These are phyloP conservation scores for Xiphydria camelus DNA, from an alignment of 2,888 invertebrate species.

Conservation along the genomic window DNA sequence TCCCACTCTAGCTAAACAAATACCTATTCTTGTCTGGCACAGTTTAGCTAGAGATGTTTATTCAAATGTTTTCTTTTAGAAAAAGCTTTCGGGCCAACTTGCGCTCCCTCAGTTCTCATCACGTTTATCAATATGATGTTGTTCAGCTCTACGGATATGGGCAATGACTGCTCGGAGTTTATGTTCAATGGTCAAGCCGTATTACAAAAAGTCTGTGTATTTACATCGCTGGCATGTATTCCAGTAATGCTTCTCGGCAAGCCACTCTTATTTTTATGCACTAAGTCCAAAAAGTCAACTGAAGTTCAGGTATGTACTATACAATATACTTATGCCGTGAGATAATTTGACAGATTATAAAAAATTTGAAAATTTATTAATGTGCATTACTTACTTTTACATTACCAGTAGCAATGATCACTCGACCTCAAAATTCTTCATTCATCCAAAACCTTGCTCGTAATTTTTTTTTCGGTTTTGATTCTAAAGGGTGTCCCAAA, in stretches of 20 bases:
- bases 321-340: slow-evolving; percentile 15
- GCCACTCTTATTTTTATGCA: slow-evolving; percentile 65
- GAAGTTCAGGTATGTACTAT: slow-evolving; percentile 57
- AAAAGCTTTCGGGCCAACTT: slow-evolving; percentile 59
- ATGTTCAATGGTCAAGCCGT: slow-evolving; percentile 66
- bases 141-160: slow-evolving; percentile 59
- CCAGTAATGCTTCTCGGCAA: slow-evolving; percentile 80
- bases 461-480: not conserved
- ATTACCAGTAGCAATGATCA: too few relatives aligned
- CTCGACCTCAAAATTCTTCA: too few relatives aligned
- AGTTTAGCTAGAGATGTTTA: too few relatives aligned
- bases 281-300: slow-evolving; percentile 29
- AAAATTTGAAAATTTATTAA: too few relatives aligned
- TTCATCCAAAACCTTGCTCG: too few relatives aligned
- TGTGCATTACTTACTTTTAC: too few relatives aligned
- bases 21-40: too few relatives aligned
- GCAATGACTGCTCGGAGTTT: slow-evolving; percentile 60
- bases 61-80: slow-evolving; percentile 46
- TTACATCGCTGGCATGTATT: slow-evolving; percentile 70
- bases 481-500: slow-evolving; percentile 2
- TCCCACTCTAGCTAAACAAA: too few relatives aligned
- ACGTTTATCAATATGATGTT: slow-evolving; percentile 81
- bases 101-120: slow-evolving; percentile 79
- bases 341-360: not conserved
- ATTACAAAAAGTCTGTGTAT: slow-evolving; percentile 68